Conservation (phyloP, 2,797 vertebrate genomes). For the Acanthiza pusilla region DNA sequence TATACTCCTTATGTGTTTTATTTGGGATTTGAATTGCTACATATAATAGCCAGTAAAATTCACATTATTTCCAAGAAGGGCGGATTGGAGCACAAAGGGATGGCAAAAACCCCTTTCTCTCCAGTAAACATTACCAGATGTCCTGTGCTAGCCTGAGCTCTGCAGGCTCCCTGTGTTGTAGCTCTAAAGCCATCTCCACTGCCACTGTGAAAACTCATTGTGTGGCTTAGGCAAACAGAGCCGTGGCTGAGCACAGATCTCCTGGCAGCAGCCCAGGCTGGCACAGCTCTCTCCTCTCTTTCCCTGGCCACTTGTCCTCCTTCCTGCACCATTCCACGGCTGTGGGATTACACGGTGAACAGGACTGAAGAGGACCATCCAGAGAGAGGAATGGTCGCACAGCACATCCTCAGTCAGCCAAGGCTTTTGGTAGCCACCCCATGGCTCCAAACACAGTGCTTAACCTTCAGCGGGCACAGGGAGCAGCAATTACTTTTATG, state of each 20-base stretch:
- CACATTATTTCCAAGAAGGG: not conserved
- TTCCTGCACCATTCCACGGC: not conserved
- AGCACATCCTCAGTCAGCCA: not conserved
- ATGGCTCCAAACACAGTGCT: not conserved
- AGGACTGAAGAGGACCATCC: not conserved
- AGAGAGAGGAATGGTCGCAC: not conserved
- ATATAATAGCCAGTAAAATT: not conserved
- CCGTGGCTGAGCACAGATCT: not conserved
- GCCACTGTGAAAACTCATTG: not conserved
- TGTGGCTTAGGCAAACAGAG: not conserved
- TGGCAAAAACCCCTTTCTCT: not conserved
- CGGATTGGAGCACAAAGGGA: not conserved
- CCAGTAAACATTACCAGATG: not conserved
- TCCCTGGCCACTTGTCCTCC: not conserved
- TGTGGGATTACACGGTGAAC: not conserved
- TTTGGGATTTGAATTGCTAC: not conserved
- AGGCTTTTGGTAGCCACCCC: not conserved
- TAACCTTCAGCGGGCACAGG: not conserved
- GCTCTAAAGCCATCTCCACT: not conserved
- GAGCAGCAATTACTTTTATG: not conserved
- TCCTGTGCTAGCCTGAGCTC: not conserved
- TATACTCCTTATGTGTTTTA: not conserved
- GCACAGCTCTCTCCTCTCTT: not conserved
- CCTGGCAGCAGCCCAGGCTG: not conserved
- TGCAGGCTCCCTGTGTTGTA: not conserved